Conservation (phyloP, 2,888 invertebrate species). For the Lithodes maja region DNA sequence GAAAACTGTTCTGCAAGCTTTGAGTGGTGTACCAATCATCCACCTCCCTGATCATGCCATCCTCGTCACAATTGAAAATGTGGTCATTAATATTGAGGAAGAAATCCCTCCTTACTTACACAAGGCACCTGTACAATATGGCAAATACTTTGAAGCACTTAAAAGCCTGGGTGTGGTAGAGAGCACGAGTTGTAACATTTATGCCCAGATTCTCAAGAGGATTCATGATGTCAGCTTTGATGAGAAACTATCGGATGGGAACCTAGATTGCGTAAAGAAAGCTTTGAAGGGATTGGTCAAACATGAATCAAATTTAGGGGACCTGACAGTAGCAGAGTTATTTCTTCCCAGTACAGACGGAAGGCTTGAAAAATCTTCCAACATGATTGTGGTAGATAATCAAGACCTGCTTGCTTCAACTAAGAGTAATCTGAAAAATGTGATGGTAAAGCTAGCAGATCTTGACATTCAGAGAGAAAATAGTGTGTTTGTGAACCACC, state of each 20-base stretch:
- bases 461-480: neutral
- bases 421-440: neutral
- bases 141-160: slow-evolving; percentile 25
- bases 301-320: neutral
- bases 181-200: neutral
- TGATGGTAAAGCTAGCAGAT: slow-evolving; percentile 9
- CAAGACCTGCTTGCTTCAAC: neutral
- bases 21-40: slow-evolving; percentile 17
- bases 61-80: slow-evolving; percentile 17
- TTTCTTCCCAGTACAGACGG: slow-evolving; percentile 23
- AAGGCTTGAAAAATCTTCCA: slow-evolving; percentile 11
- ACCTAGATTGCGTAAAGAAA: neutral
- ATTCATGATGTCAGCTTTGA: neutral
- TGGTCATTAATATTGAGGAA: slow-evolving; percentile 8
- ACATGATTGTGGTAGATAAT: slow-evolving; percentile 49
- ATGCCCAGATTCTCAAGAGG: slow-evolving; percentile 35
- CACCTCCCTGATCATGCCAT: slow-evolving; percentile 27
- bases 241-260: slow-evolving; percentile 13
- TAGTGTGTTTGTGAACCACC: slow-evolving; percentile 6
- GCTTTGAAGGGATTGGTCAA: slow-evolving; percentile 21
- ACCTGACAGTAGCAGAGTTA: slow-evolving; percentile 9
- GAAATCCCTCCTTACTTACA: slow-evolving; percentile 36
- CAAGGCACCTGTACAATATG: slow-evolving; percentile 43
- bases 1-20: neutral
- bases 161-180: slow-evolving; percentile 15